Percentiles rank a stretch among this genome's conserved stretches.
Evolutionary conservation across 2,888 invertebrate species (phyloP).

Genomic region (Clanis bilineata): DNA sequence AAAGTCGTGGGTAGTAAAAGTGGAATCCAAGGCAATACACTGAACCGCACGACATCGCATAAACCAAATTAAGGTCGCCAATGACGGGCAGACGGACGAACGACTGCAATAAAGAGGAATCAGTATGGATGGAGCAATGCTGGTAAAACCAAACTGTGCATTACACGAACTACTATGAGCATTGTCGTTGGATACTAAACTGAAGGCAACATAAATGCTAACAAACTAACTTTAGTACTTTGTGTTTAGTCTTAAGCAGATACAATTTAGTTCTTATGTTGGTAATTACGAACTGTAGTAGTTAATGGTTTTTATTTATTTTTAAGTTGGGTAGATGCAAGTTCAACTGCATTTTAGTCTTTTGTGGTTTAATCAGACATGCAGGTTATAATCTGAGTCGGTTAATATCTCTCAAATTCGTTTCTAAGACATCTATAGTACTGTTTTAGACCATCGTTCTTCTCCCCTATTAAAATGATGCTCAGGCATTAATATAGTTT

Average conservation of each 20-base stretch:
- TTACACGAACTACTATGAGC: not conserved
- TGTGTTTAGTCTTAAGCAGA: not conserved
- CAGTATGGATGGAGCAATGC: not conserved
- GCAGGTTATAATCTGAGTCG: no score
- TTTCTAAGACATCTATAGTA: no score
- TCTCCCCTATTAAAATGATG: no score
- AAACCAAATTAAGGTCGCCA: conserved; percentile 9
- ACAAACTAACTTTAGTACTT: not conserved
- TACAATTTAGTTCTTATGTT: not conserved
- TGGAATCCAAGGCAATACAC: conserved; percentile 5
- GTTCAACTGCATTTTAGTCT: not conserved
- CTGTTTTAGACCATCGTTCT: no score
- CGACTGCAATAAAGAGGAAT: conserved; percentile 12
- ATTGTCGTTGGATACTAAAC: not conserved
- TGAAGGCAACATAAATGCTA: not conserved
- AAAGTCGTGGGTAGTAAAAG: conserved; percentile 8
- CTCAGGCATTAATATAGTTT: no score
- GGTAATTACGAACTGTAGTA: not conserved
- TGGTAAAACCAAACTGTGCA: not conserved
- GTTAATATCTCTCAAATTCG: no score
- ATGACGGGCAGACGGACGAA: conserved; percentile 6
- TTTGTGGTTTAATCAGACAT: no score
- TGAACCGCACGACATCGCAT: conserved; percentile 5
- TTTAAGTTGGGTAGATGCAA: not conserved
- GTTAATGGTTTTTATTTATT: not conserved